Percentiles rank a stretch among this genome's conserved stretches.
Evolutionary conservation across 1,140 invertebrate genomes (phyloP).

Genomic region (Aphaenogaster rudis): DNA sequence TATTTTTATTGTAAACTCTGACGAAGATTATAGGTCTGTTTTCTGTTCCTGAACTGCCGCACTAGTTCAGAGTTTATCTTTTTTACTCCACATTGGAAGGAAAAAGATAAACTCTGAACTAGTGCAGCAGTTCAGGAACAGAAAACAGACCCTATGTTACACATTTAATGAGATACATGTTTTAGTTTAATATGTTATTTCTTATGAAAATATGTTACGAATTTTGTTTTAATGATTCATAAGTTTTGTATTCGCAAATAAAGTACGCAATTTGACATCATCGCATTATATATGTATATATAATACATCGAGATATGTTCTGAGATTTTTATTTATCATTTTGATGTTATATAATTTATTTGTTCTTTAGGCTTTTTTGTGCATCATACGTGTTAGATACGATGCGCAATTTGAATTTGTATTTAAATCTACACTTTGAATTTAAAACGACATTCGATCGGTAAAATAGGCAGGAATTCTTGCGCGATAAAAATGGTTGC

Average conservation of each 20-base stretch:
- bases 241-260: too few relatives aligned
- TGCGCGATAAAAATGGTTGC: neutral
- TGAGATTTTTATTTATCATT: neutral
- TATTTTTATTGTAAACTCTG: neutral
- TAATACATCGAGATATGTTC: neutral
- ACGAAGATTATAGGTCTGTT: neutral
- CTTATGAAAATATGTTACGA: too few relatives aligned
- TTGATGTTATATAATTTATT: neutral
- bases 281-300: neutral
- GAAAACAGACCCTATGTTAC: too few relatives aligned
- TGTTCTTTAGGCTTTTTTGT: neutral
- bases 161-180: too few relatives aligned
- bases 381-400: neutral
- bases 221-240: too few relatives aligned
- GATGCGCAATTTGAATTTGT: neutral
- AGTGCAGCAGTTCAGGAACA: too few relatives aligned
- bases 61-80: too few relatives aligned
- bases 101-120: too few relatives aligned
- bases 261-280: too few relatives aligned
- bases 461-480: neutral
- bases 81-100: too few relatives aligned
- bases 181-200: too few relatives aligned
- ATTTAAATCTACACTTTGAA: neutral
- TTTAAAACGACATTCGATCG: constrained; percentile 2
- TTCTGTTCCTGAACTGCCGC: too few relatives aligned